Percentiles rank a stretch among this genome's conserved stretches.
These are phyloP conservation scores for Guaruba guarouba DNA, from an alignment of 2,113 vertebrate genomes.

Conservation along the genomic window DNA sequence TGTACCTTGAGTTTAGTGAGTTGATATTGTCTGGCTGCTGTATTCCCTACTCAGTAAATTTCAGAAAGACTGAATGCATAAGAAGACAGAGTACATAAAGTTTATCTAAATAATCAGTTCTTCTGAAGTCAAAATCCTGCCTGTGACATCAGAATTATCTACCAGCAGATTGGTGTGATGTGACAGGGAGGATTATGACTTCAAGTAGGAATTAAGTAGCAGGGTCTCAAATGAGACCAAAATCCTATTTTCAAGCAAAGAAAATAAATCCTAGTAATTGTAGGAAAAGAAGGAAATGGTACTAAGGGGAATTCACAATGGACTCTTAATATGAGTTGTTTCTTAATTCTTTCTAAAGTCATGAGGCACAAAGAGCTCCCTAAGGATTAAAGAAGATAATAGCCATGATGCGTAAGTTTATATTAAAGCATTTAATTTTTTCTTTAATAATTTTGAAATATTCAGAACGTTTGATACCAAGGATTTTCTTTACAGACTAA, in stretches of 20 bases:
- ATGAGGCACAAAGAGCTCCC: background rate
- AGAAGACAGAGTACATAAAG: background rate
- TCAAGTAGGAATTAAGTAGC: conserved; percentile 55
- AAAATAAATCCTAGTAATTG: conserved; percentile 53
- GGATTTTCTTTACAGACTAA: background rate
- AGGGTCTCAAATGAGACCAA: conserved; percentile 27
- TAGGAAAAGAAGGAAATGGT: background rate
- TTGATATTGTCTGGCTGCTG: background rate
- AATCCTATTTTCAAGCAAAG: conserved; percentile 44
- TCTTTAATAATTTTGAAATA: background rate
- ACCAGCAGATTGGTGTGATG: conserved; percentile 42
- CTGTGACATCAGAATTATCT: conserved; percentile 54
- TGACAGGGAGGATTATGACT: conserved; percentile 54
- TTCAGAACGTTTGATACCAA: background rate
- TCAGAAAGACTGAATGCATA: background rate
- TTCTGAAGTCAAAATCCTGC: conserved; percentile 46
- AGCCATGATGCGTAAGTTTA: background rate
- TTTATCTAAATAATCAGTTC: conserved; percentile 15
- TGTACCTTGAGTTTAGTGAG: background rate
- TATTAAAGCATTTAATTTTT: background rate
- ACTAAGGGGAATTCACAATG: background rate
- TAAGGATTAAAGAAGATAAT: background rate
- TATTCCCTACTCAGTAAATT: background rate
- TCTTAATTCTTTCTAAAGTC: background rate
- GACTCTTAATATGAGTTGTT: conserved; percentile 15